Conservation (phyloP, 2,113 vertebrate genomes). For the Callocephalon fimbriatum region DNA sequence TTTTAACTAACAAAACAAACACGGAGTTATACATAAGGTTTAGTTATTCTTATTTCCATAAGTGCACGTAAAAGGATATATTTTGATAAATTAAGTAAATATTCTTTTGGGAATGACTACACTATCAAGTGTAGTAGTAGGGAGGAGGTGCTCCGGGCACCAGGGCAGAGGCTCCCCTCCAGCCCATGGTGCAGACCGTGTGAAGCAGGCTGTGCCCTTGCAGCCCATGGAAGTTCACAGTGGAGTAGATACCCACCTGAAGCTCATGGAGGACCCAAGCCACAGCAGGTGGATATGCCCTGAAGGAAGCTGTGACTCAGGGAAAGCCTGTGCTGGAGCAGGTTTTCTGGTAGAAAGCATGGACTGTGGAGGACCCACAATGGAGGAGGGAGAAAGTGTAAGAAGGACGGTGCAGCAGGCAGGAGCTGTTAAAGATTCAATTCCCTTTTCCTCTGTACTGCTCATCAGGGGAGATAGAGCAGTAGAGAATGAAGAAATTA, state of each 20-base stretch:
- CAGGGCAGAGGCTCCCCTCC: not conserved
- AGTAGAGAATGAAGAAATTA: not conserved
- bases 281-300: accelerated
- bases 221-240: not conserved
- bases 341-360: not conserved
- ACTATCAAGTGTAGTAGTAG: not conserved
- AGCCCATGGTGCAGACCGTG: accelerated
- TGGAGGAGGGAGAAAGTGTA: not conserved
- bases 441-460: accelerated
- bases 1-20: not conserved
- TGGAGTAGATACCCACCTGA: not conserved
- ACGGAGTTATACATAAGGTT: not conserved
- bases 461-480: accelerated
- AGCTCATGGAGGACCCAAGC: accelerated
- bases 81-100: not conserved
- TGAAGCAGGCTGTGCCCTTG: not conserved
- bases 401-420: not conserved
- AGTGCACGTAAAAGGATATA: not conserved
- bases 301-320: not conserved
- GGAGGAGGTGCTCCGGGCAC: accelerated
- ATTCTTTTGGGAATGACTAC: not conserved
- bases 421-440: not conserved
- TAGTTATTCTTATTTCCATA: not conserved
- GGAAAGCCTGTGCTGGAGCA: not conserved
- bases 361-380: accelerated